A percentile compares a stretch with the other conserved stretches of the same genome.
phyloP scores from a whole-genome alignment of 2,888 invertebrate species.

The Zele albiditarsus region DNA sequence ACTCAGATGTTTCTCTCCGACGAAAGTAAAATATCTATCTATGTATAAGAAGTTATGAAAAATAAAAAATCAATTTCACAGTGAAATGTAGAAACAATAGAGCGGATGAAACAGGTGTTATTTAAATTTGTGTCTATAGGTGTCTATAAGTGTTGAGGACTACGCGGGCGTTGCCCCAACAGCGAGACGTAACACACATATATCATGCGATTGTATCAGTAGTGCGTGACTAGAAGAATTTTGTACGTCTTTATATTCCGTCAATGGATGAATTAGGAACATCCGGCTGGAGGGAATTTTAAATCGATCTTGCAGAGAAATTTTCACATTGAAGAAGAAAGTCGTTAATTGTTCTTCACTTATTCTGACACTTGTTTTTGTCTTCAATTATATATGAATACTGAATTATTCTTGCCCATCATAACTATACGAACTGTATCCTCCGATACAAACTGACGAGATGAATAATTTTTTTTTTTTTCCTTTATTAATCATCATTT shows the following conservation, averaged over 20 bases:
- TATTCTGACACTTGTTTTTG: slow-evolving; percentile 3
- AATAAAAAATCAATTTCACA: background rate
- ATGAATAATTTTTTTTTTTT: slow-evolving; percentile 4
- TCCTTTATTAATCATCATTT: background rate
- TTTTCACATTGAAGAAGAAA: slow-evolving; percentile 18
- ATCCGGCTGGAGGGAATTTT: background rate
- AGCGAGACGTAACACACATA: background rate
- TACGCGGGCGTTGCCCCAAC: background rate
- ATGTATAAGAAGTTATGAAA: background rate
- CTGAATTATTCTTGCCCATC: background rate
- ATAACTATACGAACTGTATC: background rate
- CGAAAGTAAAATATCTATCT: background rate
- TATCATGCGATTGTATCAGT: background rate
- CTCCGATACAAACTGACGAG: background rate
- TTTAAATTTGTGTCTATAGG: background rate
- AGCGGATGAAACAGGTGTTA: background rate
- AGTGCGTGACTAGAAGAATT: slow-evolving; percentile 4
- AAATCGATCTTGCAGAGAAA: slow-evolving; percentile 16
- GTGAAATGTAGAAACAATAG: background rate
- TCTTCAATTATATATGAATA: slow-evolving; percentile 4
- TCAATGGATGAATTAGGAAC: slow-evolving; percentile 15
- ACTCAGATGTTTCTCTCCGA: too few relatives aligned
- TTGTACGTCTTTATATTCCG: slow-evolving; percentile 1
- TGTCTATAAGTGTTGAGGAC: background rate
- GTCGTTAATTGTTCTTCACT: slow-evolving; percentile 13